Percentiles rank a stretch among this genome's conserved stretches.
phyloP scores from a whole-genome alignment of 2,888 invertebrate genomes.

The Diplolepis rosae region DNA sequence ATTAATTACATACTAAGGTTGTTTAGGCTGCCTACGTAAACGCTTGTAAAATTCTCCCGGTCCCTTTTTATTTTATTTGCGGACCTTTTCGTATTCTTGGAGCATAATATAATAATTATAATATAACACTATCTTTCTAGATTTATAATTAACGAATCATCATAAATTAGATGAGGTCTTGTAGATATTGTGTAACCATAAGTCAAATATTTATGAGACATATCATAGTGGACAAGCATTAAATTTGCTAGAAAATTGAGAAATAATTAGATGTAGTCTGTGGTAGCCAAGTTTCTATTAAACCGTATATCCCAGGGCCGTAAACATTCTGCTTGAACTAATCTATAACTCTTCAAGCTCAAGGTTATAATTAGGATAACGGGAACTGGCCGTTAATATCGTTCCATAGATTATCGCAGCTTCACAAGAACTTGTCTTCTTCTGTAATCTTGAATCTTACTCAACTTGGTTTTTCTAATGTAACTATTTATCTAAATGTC shows the following conservation, averaged over 20 bases:
- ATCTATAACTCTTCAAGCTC: slow-evolving; percentile 16
- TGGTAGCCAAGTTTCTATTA: background rate
- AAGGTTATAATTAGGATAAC: slow-evolving; percentile 26
- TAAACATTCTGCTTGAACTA: background rate
- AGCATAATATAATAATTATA: no score
- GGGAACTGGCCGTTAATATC: slow-evolving; percentile 17
- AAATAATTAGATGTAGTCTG: background rate
- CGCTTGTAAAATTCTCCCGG: no score
- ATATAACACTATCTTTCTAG: no score
- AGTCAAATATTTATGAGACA: no score
- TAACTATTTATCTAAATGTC: background rate
- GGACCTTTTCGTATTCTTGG: no score
- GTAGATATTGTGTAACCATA: no score
- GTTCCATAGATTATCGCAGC: slow-evolving; percentile 16
- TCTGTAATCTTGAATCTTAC: slow-evolving; percentile 26
- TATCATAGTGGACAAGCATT: background rate
- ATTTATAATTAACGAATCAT: no score
- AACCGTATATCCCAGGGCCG: background rate
- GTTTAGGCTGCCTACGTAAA: no score
- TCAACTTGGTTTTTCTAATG: background rate
- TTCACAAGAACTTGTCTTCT: background rate
- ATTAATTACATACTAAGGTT: no score
- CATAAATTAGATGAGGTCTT: no score
- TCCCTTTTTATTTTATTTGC: no score
- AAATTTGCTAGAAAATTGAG: background rate